These are phyloP conservation scores for Holcopasites calliopsidis DNA, from an alignment of 1,140 invertebrate genomes.

Conservation along the genomic window DNA sequence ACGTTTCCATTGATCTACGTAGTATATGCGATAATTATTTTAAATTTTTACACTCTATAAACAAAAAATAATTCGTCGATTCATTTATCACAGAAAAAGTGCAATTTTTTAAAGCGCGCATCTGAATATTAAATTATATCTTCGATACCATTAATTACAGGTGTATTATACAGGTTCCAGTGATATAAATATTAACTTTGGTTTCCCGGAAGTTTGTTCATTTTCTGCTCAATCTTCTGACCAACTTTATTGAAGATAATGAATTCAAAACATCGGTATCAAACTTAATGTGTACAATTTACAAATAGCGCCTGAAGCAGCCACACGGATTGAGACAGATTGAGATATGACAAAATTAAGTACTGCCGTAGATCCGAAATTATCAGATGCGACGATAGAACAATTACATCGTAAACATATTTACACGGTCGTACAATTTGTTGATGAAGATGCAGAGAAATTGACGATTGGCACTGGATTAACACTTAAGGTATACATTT, in stretches of 20 bases:
- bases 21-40: slow-evolving; percentile 49
- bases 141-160: neutral
- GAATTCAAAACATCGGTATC: neutral
- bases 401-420: slow-evolving; percentile 80
- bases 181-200: neutral
- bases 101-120: neutral
- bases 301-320: neutral
- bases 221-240: neutral
- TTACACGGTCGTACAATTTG: slow-evolving; percentile 81
- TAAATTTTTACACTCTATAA: neutral
- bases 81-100: neutral
- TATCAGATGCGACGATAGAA: slow-evolving; percentile 78
- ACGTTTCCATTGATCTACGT: slow-evolving; percentile 53
- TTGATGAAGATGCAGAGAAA: slow-evolving; percentile 79
- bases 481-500: slow-evolving; percentile 75
- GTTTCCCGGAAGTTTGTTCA: slow-evolving; percentile 22
- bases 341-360: slow-evolving; percentile 66
- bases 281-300: neutral
- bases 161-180: neutral
- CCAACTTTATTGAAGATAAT: neutral
- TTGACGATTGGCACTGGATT: slow-evolving; percentile 74
- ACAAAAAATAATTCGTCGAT: neutral
- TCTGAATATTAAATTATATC: neutral
- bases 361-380: slow-evolving; percentile 68
- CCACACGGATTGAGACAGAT: too few relatives aligned